Base-by-base conservation (phyloP, 2,797 vertebrate species). In the Phrynocephalus forsythii region DNA sequence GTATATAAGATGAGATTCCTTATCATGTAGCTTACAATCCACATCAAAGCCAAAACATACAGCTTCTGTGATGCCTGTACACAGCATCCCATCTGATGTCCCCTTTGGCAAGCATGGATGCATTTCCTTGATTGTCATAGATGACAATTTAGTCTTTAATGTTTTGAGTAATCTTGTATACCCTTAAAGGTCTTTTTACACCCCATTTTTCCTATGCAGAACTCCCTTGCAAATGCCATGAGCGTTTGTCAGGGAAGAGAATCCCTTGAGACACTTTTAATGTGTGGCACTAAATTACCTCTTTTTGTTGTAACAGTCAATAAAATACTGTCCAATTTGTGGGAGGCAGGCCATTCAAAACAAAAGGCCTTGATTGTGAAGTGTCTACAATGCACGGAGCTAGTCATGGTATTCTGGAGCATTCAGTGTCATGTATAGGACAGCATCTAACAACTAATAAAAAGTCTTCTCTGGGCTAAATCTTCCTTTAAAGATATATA, bases 311-410 rank as follows among this genome's bases (percentile, higher is more conserved):
- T 0, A 0, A 33, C 0, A 3, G 83, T 85, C 87, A 93, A 91
- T 94, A 93, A 94, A 95, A 95, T 78, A 86, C 82, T 10, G 91
- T 93, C 90, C 91, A 86, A 88, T 87, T 89, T 83, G 90, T 79
- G 71, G 90, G 92, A 84, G 93, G 94, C 94, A 95, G 95, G 95
- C 95, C 93, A 95, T 92, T 92, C 93, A 94, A 94, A 93, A 96
- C 95, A 96, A 95, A 95, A 95, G 92, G 86, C 89, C 89, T 94
- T 95, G 93, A 95, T 87, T 94, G 15, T 63, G 93, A 94, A 95
- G 92, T 92, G 88, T 91, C 92, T 94, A 92, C 88, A 90, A 92
- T 93, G 89, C 88, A 93, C 80, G 91, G 91, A 95, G 94, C 90
- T 83, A 85, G 88, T 95, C 93, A 95, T 94, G 90, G 92, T 93